These are phyloP conservation scores for Caenorhabditis parvicauda DNA, from an alignment of 2,888 invertebrate species.

Conservation along the genomic window DNA sequence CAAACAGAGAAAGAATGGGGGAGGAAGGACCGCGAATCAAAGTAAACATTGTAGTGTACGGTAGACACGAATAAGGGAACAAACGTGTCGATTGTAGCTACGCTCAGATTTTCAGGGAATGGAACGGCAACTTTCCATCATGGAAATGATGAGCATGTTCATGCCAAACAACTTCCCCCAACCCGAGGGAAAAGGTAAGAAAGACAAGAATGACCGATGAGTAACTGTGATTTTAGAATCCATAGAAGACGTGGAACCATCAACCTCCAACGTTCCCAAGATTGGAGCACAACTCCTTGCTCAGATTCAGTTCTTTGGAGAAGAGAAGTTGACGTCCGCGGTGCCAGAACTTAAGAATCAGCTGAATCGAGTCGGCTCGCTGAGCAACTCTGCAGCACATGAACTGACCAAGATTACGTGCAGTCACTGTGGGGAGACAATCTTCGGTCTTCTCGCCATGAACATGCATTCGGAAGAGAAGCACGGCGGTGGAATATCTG, in stretches of 20 bases:
- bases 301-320: slow-evolving; percentile 26
- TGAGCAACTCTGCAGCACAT: slow-evolving; percentile 13
- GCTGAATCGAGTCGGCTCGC: slow-evolving; percentile 10
- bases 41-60: too few species aligned
- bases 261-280: background rate
- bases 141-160: slow-evolving; percentile 21
- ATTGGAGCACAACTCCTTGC: slow-evolving; percentile 17
- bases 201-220: background rate
- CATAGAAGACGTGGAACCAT: background rate
- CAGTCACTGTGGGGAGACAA: slow-evolving; percentile 26
- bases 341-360: slow-evolving; percentile 15
- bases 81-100: too few species aligned
- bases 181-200: background rate
- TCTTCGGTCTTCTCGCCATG: slow-evolving; percentile 18
- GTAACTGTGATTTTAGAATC: background rate
- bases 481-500: slow-evolving; percentile 25
- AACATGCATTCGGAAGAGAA: slow-evolving; percentile 37
- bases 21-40: too few species aligned
- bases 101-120: too few species aligned
- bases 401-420: slow-evolving; percentile 28
- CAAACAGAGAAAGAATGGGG: too few species aligned
- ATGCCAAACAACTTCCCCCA: slow-evolving; percentile 9
- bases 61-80: too few species aligned
- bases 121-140: slow-evolving; percentile 4
- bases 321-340: slow-evolving; percentile 15